Evolutionary conservation across 2,888 invertebrate species (phyloP), one percentile per base, ranked within the genome.

Genomic region (Melanostoma scalare): DNA sequence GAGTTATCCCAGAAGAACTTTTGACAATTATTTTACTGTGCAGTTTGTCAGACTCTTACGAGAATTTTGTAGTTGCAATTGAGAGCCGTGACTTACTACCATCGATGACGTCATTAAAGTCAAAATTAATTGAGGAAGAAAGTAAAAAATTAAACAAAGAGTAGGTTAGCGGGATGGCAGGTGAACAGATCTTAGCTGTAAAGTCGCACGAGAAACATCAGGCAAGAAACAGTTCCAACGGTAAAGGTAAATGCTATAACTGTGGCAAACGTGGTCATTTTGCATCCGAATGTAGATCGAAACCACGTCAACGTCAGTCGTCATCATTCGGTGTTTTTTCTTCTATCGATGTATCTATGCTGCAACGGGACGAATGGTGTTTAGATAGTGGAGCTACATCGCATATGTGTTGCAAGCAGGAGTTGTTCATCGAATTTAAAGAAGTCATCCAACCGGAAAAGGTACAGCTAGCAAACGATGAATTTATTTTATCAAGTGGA

Each of bases 361-460:
- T 63, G 50, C 63, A 38, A 63, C 10, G 48, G 20, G 20, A 50
- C 6, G 50, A 63, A 30, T 63, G 63, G 63, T 63, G 63, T 36
- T 63, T 63, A 38, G 36, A 50, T 48, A 63, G 63, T 30, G 50
- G 38, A 8, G 63, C 48, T 9, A 63, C 63, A 36, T n/a, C n/a
- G n/a, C n/a, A n/a, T n/a, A n/a, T n/a, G n/a, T n/a, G n/a, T n/a
- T n/a, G n/a, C n/a, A n/a, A n/a, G n/a, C n/a, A n/a, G n/a, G n/a
- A n/a, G n/a, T n/a, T n/a, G n/a, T n/a, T n/a, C n/a, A n/a, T n/a
- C n/a, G n/a, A n/a, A n/a, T n/a, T n/a, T n/a, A n/a, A n/a, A n/a
- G n/a, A n/a, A n/a, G n/a, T n/a, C n/a, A n/a, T n/a, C n/a, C n/a
- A n/a, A n/a, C n/a, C n/a, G n/a, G n/a, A n/a, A n/a, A n/a, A n/a